Percentiles rank a stretch among this genome's conserved stretches.
Conservation (phyloP, 2,113 vertebrate genomes). For the Montifringilla adamsi region DNA sequence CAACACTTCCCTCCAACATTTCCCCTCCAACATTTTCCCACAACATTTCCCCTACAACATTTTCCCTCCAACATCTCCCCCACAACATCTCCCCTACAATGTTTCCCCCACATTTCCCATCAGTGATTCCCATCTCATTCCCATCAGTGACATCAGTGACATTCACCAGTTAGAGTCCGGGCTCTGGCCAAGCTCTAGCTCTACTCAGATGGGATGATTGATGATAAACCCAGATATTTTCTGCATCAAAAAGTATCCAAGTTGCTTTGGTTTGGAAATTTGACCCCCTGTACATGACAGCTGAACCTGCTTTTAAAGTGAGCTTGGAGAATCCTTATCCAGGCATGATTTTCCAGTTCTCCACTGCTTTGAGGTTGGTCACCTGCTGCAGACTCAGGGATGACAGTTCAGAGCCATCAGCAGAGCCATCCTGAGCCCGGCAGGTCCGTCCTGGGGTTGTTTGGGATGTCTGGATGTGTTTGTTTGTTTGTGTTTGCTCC, state of each 20-base stretch:
- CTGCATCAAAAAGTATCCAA: background rate
- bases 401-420: background rate
- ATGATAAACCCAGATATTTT: background rate
- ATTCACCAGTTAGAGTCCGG: background rate
- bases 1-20: too few relatives aligned
- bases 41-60: too few relatives aligned
- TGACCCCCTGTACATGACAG: background rate
- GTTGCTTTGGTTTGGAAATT: background rate
- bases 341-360: background rate
- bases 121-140: background rate
- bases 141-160: background rate
- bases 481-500: background rate
- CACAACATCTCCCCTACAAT: too few relatives aligned
- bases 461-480: background rate
- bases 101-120: too few relatives aligned
- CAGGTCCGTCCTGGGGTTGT: background rate
- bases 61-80: too few relatives aligned
- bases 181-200: background rate
- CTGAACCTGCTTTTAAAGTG: background rate
- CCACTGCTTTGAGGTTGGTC: background rate
- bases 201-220: background rate
- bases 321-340: background rate
- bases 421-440: background rate
- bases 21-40: too few relatives aligned
- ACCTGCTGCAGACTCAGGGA: background rate